A percentile compares a stretch with the other conserved stretches of the same genome.
Evolutionary conservation across 2,888 invertebrate genomes (phyloP).

Genomic region (Gisinianus flammeolus): DNA sequence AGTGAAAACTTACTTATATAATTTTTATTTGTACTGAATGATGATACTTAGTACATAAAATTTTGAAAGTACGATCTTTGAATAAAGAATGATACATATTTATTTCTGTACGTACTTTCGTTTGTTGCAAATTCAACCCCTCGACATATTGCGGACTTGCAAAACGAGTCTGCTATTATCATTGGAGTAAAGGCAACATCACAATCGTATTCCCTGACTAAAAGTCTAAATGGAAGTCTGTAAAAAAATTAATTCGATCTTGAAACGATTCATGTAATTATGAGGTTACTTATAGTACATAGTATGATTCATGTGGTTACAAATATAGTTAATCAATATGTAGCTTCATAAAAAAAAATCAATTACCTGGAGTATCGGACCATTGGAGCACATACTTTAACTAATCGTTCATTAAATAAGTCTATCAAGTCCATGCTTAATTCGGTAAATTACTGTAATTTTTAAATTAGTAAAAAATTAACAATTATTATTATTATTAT

Average conservation of each 20-base stretch:
- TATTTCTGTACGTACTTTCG: constrained; percentile 60
- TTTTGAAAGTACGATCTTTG: background rate
- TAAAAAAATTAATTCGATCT: background rate
- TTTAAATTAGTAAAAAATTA: too few species aligned
- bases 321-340: too few species aligned
- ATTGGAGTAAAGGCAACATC: constrained; percentile 94
- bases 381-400: constrained; percentile 93
- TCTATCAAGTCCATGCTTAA: constrained; percentile 68
- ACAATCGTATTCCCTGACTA: constrained; percentile 80
- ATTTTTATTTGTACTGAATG: background rate
- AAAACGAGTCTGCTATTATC: constrained; percentile 94
- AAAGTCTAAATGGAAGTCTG: constrained; percentile 76
- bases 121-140: constrained; percentile 80
- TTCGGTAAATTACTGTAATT: too few species aligned
- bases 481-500: too few species aligned
- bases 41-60: background rate
- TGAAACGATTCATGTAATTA: background rate
- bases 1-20: constrained; percentile 22
- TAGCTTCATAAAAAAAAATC: background rate
- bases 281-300: background rate
- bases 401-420: constrained; percentile 70
- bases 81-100: background rate
- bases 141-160: constrained; percentile 85
- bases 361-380: constrained; percentile 86
- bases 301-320: background rate